A percentile compares a stretch with the other conserved stretches of the same genome.
These are phyloP conservation scores for Zophobas atratus DNA, from an alignment of 1,140 invertebrate species.

Conservation along the genomic window DNA sequence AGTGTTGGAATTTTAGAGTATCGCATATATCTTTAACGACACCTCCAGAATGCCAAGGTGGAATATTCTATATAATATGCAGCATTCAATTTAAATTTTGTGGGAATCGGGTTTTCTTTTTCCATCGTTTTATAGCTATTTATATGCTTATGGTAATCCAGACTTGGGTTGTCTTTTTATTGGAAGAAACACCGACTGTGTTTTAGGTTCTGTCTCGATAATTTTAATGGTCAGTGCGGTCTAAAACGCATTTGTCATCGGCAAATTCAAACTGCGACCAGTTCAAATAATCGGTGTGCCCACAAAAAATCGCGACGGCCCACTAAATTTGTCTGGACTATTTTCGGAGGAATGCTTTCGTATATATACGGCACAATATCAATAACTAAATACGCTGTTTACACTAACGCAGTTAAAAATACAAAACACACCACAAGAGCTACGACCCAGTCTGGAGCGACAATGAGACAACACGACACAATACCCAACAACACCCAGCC, in stretches of 20 bases:
- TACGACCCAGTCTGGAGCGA: constrained; percentile 47
- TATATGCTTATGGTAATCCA: constrained; percentile 65
- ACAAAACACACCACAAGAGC: constrained; percentile 51
- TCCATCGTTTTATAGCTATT: constrained; percentile 64
- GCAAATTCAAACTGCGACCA: constrained; percentile 10
- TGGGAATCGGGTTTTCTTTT: constrained; percentile 62
- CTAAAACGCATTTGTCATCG: constrained; percentile 29
- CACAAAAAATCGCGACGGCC: constrained; percentile 41
- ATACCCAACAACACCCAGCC: constrained; percentile 50
- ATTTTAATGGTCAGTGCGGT: constrained; percentile 60
- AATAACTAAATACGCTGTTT: constrained; percentile 46
- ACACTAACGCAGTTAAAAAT: constrained; percentile 49
- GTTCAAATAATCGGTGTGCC: background rate
- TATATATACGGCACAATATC: constrained; percentile 26
- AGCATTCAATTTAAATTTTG: constrained; percentile 66
- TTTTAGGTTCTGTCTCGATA: constrained; percentile 59
- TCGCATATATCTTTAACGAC: constrained; percentile 64
- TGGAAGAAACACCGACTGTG: constrained; percentile 56
- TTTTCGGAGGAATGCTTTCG: constrained; percentile 41
- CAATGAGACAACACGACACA: constrained; percentile 53
- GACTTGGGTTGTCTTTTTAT: constrained; percentile 60
- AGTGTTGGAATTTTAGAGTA: constrained; percentile 60
- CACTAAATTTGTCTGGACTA: constrained; percentile 43
- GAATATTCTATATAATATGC: constrained; percentile 66
- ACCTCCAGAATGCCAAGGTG: constrained; percentile 62